These are phyloP conservation scores for Hydraecia micacea DNA, from an alignment of 2,888 invertebrate species.

Conservation along the genomic window DNA sequence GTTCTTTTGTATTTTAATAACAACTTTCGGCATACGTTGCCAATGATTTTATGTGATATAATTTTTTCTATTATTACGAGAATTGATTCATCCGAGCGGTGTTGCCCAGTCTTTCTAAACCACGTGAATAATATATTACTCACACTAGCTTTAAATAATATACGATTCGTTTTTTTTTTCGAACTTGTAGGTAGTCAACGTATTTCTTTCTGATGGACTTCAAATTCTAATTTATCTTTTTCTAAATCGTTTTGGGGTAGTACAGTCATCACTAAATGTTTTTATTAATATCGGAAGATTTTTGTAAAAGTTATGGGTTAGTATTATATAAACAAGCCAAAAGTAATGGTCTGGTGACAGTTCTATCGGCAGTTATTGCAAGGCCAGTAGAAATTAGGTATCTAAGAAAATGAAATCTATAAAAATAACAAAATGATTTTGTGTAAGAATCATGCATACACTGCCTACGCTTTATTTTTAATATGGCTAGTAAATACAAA, in stretches of 20 bases:
- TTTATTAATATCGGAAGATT: background rate
- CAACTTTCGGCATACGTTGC: conserved; percentile 30
- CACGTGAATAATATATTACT: conserved; percentile 55
- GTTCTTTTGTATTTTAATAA: conserved; percentile 37
- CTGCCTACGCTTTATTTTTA: conserved; percentile 7
- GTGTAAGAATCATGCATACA: conserved; percentile 12
- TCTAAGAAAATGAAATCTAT: conserved; percentile 8
- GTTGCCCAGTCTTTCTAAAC: conserved; percentile 51
- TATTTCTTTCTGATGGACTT: conserved; percentile 29
- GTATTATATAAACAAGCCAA: conserved; percentile 29
- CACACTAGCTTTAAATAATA: conserved; percentile 26
- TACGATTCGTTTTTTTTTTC: conserved; percentile 26
- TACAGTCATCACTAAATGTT: conserved; percentile 11
- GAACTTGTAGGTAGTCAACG: conserved; percentile 21
- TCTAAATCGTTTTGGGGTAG: conserved; percentile 39
- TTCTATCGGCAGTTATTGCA: conserved; percentile 13
- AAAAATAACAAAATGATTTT: conserved; percentile 21
- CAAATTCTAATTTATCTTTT: conserved; percentile 35
- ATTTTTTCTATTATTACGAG: conserved; percentile 53
- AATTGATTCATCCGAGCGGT: conserved; percentile 59
- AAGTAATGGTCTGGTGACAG: conserved; percentile 33
- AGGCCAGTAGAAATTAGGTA: conserved; percentile 11
- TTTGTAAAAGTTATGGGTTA: background rate
- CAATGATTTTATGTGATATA: conserved; percentile 54
- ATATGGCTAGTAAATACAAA: conserved; percentile 12